phyloP scores from a whole-genome alignment of 1,140 invertebrate species.

The Rhagoletis zephyria region DNA sequence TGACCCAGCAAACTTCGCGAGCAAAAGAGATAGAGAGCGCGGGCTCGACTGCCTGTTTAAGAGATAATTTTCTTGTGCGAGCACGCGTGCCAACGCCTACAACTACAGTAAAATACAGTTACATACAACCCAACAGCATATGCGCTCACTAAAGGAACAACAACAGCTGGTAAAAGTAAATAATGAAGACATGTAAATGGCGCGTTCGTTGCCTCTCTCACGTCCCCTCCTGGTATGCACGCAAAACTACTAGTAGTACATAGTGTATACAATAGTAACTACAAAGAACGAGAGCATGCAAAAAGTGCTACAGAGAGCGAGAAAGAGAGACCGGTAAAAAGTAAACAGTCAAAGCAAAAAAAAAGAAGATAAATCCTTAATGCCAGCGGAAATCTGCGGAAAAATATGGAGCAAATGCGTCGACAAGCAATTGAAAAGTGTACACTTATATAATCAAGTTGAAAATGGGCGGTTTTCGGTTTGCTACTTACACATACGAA shows the following conservation, averaged over 20 bases:
- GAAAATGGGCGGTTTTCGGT: slow-evolving; percentile 52
- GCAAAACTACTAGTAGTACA: neutral
- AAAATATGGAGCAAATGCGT: slow-evolving; percentile 51
- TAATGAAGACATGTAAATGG: neutral
- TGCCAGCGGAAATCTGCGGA: slow-evolving; percentile 35
- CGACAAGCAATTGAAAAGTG: slow-evolving; percentile 17
- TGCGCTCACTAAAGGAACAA: neutral
- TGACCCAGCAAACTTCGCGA: neutral
- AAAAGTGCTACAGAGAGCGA: neutral
- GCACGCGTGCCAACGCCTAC: slow-evolving; percentile 28
- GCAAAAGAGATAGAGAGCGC: neutral
- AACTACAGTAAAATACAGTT: slow-evolving; percentile 3
- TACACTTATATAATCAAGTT: slow-evolving; percentile 41
- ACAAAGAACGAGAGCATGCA: neutral
- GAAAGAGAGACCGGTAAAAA: neutral
- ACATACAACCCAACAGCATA: neutral
- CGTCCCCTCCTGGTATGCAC: neutral
- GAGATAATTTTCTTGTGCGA: neutral
- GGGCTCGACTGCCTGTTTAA: too few relatives aligned
- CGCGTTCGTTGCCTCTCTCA: neutral
- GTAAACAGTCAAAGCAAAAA: neutral
- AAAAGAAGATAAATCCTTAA: too few relatives aligned
- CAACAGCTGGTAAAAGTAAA: neutral
- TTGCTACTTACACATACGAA: neutral
- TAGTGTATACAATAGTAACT: neutral